Evolutionary conservation across 2,888 invertebrate species (phyloP), one percentile per base, ranked within the genome.

Genomic region (Chydorus sphaericus): DNA sequence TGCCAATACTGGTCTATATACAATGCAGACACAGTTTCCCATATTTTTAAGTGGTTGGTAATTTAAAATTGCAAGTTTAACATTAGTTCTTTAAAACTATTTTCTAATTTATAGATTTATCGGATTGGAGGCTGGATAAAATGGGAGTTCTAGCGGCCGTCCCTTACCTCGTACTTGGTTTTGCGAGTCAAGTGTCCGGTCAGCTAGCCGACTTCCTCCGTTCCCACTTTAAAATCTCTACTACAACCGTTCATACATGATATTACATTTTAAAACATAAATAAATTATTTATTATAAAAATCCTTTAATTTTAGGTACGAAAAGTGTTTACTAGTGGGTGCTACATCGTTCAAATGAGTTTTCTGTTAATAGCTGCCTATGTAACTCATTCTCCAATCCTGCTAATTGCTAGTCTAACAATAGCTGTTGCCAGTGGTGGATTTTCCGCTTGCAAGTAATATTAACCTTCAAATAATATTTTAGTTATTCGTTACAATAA

Each of bases 1-100:
- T 29, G 88, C 89, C 68, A 88, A 88, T 69, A 89, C 89, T 89
- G 89, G 89, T 4, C 88, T 88, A 70, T 89, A 89, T 65, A 89
- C 88, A 0, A 71, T 89, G 61, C 75, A 88, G 2, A 89, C 88
- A 0, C 84, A 85, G 65, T 69, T 89, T 44, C 89, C 89, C 2
- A 85, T 83, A 18, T 89, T 85, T 65, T 80, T 89, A 75, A 82
- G 78, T 71, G 85, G 87, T 86, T 26, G 31, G 7, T 38, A 33
- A 5, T 37, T 5, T 18, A 37, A 11, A 20, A n/a, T 23, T 20
- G 48, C 11, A 26, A 28, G 30, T n/a, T n/a, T n/a, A n/a, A n/a
- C n/a, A n/a, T n/a, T 29, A 6, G 44, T 28, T 48, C n/a, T n/a
- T n/a, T n/a, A n/a, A n/a, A n/a, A n/a, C n/a, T 4, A 4, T n/a